Evolutionary conservation across 2,888 invertebrate genomes (phyloP).

Genomic region (Andrena praecox): DNA sequence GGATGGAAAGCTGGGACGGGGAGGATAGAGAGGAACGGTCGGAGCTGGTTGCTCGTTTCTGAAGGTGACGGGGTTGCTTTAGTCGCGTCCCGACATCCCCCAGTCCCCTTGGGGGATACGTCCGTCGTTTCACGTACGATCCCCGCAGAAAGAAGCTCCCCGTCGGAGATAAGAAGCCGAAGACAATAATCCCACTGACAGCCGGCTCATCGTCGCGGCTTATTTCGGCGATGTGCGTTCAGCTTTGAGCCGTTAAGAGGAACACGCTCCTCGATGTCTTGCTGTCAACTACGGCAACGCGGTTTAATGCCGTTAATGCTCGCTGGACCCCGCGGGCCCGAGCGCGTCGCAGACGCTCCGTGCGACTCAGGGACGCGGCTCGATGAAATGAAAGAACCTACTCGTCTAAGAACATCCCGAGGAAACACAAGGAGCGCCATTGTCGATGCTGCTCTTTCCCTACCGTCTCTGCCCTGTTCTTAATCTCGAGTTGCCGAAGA

Average conservation of each 20-base stretch:
- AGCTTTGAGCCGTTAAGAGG: slow-evolving; percentile 69
- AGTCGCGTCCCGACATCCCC: slow-evolving; percentile 75
- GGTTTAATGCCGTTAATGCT: slow-evolving; percentile 69
- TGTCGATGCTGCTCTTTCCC: slow-evolving; percentile 4
- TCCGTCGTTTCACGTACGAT: slow-evolving; percentile 65
- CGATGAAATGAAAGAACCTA: slow-evolving; percentile 11
- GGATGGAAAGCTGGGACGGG: slow-evolving; percentile 45
- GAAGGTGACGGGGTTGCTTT: slow-evolving; percentile 75
- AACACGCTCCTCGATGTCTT: slow-evolving; percentile 45
- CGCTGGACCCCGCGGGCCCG: slow-evolving; percentile 9
- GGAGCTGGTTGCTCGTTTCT: slow-evolving; percentile 59
- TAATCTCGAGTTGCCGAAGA: not conserved
- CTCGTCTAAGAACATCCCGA: not conserved
- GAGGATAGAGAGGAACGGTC: slow-evolving; percentile 47
- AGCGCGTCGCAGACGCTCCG: not conserved
- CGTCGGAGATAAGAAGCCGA: slow-evolving; percentile 81
- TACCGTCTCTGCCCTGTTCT: not conserved
- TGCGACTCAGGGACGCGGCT: not conserved
- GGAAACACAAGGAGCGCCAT: slow-evolving; percentile 37
- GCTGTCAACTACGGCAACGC: slow-evolving; percentile 54
- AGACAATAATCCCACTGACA: slow-evolving; percentile 85
- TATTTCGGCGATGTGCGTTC: slow-evolving; percentile 74
- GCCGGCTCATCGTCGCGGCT: slow-evolving; percentile 80
- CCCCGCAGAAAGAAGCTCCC: slow-evolving; percentile 68
- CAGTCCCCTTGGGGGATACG: slow-evolving; percentile 73